phyloP scores from a whole-genome alignment of 2,797 vertebrate species.

The Gymnoscopelus microlampas region DNA sequence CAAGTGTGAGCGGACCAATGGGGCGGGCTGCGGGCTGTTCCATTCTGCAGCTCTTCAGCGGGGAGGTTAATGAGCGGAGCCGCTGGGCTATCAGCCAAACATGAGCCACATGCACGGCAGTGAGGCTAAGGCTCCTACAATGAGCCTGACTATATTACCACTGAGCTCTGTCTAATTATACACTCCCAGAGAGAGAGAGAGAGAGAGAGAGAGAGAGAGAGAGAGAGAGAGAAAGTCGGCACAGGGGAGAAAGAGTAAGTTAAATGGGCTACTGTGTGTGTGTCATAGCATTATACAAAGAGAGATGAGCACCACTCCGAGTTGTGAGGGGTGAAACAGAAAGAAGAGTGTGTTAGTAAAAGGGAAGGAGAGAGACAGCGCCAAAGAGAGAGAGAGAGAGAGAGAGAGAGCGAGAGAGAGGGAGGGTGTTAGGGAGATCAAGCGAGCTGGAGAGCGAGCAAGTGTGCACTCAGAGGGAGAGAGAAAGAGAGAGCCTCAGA shows the following conservation, averaged over 20 bases:
- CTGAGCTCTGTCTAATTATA: conserved; percentile 86
- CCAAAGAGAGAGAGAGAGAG: conserved; percentile 39
- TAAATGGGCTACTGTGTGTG: conserved; percentile 65
- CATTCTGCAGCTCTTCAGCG: conserved; percentile 72
- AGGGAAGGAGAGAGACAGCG: conserved; percentile 39
- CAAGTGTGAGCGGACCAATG: conserved; percentile 73
- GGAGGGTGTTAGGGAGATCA: conserved; percentile 71
- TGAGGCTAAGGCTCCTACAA: conserved; percentile 82
- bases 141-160: conserved; percentile 84
- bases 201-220: conserved; percentile 33
- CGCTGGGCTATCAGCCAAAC: conserved; percentile 81
- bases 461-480: conserved; percentile 41
- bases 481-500: conserved; percentile 28
- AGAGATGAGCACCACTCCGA: conserved; percentile 66
- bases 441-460: conserved; percentile 68
- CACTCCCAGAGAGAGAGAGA: conserved; percentile 69
- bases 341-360: conserved; percentile 65
- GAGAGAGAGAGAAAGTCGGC: conserved; percentile 32
- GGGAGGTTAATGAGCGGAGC: conserved; percentile 87
- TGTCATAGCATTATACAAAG: conserved; percentile 49
- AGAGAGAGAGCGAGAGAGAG: conserved; percentile 63
- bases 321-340: conserved; percentile 69
- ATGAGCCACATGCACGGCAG: conserved; percentile 66
- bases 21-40: conserved; percentile 64
- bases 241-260: conserved; percentile 48